A percentile compares a stretch with the other conserved stretches of the same genome.
These are phyloP conservation scores for Phorcus lineatus DNA, from an alignment of 2,888 invertebrate species.

Conservation along the genomic window DNA sequence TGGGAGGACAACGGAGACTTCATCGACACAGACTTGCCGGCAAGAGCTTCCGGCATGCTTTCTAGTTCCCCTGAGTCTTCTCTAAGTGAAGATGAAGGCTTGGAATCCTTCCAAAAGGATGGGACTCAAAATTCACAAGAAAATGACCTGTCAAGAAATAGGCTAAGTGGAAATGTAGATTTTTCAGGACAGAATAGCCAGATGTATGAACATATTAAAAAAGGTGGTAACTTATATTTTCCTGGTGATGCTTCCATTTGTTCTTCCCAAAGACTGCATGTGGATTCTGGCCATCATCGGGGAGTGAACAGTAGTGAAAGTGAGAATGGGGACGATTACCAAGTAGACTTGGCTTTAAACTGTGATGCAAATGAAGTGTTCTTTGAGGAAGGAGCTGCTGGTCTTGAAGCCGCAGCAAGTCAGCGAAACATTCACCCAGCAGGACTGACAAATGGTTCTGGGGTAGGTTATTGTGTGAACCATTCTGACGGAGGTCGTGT, in stretches of 20 bases:
- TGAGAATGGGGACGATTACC: slow-evolving; percentile 42
- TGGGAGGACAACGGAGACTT: slow-evolving; percentile 71
- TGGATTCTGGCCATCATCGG: slow-evolving; percentile 12
- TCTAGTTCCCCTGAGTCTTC: slow-evolving; percentile 60
- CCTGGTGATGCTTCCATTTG: slow-evolving; percentile 24
- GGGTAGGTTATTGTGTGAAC: slow-evolving; percentile 22
- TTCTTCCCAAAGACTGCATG: slow-evolving; percentile 24
- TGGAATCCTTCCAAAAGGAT: neutral
- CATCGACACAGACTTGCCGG: slow-evolving; percentile 71
- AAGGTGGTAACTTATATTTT: slow-evolving; percentile 25
- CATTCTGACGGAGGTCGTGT: neutral
- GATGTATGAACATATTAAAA: slow-evolving; percentile 26
- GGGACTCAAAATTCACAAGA: neutral
- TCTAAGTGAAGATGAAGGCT: slow-evolving; percentile 55
- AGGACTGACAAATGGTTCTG: neutral
- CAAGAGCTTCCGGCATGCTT: slow-evolving; percentile 56
- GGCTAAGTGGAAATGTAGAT: slow-evolving; percentile 18
- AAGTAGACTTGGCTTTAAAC: neutral
- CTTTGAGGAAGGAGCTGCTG: slow-evolving; percentile 26
- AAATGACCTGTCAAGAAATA: slow-evolving; percentile 10
- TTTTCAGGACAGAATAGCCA: slow-evolving; percentile 27
- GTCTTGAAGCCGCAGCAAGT: slow-evolving; percentile 25
- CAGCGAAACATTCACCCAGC: neutral
- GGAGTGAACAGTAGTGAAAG: slow-evolving; percentile 42
- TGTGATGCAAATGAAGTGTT: slow-evolving; percentile 8